Conservation (phyloP, 2,113 vertebrate genomes). For the Tragelaphus strepsiceros region DNA sequence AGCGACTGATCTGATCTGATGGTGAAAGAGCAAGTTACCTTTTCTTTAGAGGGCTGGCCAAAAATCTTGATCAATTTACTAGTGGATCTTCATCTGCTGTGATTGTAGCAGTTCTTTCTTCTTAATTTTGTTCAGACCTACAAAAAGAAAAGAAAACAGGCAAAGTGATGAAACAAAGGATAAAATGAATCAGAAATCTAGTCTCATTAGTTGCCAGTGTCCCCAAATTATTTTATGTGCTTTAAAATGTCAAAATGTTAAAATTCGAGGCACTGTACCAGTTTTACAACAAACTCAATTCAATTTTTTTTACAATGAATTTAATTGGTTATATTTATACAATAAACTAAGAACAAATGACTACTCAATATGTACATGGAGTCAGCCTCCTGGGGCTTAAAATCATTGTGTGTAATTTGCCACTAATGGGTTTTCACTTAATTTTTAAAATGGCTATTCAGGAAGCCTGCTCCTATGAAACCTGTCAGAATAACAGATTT, state of each 20-base stretch:
- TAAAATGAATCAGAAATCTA: slow-evolving; percentile 47
- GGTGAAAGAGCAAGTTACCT: slow-evolving; percentile 46
- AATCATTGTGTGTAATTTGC: slow-evolving; percentile 49
- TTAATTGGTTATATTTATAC: slow-evolving; percentile 66
- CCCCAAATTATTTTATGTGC: not conserved
- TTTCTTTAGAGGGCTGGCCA: slow-evolving; percentile 73
- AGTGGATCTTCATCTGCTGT: slow-evolving; percentile 81
- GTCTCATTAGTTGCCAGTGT: not conserved
- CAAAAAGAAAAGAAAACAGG: not conserved
- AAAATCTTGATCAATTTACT: slow-evolving; percentile 73
- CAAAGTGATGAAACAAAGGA: not conserved
- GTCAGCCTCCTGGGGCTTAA: slow-evolving; percentile 39
- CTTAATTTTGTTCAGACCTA: slow-evolving; percentile 75
- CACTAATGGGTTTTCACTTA: slow-evolving; percentile 61
- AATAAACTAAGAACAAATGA: slow-evolving; percentile 74
- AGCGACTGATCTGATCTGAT: no score
- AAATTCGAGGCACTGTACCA: not conserved
- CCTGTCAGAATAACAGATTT: slow-evolving; percentile 36
- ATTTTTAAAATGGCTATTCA: slow-evolving; percentile 55
- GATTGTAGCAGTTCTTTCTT: slow-evolving; percentile 71
- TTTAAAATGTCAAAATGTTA: slow-evolving; percentile 54
- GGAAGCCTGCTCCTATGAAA: slow-evolving; percentile 32
- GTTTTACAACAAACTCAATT: slow-evolving; percentile 47
- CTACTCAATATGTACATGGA: slow-evolving; percentile 58
- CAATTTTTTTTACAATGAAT: slow-evolving; percentile 55